Percentiles rank a stretch among this genome's conserved stretches.
Conservation (phyloP, 2,888 invertebrate genomes). For the Eurytoma adleriae region DNA sequence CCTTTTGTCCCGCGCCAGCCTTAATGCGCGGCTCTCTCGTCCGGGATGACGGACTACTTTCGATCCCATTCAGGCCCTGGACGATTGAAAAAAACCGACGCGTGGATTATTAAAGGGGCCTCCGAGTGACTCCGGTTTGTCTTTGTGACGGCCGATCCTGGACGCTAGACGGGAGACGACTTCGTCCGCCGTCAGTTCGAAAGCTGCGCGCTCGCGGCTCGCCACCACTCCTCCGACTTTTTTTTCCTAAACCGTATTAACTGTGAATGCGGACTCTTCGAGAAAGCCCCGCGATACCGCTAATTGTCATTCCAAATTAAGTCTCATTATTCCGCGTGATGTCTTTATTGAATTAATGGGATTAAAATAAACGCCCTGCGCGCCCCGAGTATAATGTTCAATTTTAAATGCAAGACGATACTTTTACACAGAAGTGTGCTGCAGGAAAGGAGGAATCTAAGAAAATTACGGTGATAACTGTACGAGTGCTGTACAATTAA, state of each 20-base stretch:
- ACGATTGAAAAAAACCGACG: conserved; percentile 23
- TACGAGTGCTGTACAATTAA: neutral
- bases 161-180: no score
- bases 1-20: conserved; percentile 19
- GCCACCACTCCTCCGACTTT: no score
- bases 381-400: neutral
- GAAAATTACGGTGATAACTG: conserved; percentile 7
- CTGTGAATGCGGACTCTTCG: no score
- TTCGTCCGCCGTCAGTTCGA: no score
- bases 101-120: conserved; percentile 11
- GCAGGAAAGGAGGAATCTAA: neutral
- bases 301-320: no score
- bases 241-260: no score
- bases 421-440: neutral
- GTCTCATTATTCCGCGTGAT: no score
- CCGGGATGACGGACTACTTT: conserved; percentile 40
- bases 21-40: conserved; percentile 6
- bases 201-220: no score
- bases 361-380: no score
- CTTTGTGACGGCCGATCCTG: no score
- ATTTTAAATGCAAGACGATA: conserved; percentile 7
- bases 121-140: neutral
- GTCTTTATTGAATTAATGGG: no score
- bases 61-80: conserved; percentile 8
- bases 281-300: no score